A percentile compares a stretch with the other conserved stretches of the same genome.
phyloP scores from a whole-genome alignment of 37 sponge, comb jelly and placozoan genomes.

The Beroe forskalii region DNA sequence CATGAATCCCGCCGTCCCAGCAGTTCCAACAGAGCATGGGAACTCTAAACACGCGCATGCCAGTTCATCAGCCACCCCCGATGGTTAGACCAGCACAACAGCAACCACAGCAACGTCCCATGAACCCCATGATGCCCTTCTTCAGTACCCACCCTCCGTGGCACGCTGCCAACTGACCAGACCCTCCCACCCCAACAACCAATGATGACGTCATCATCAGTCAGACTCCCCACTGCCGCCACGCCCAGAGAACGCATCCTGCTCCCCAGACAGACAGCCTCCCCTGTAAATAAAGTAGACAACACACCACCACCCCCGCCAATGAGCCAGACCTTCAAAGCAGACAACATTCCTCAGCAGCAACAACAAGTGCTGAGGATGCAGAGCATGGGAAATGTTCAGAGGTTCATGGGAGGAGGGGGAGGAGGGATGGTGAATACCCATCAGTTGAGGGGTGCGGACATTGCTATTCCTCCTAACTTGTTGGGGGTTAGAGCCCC shows the following conservation, averaged over 20 bases:
- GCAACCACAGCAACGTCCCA: too few species aligned
- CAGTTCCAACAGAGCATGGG: not conserved
- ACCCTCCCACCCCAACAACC: too few species aligned
- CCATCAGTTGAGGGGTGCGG: not conserved
- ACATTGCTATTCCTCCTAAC: not conserved
- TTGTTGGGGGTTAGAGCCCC: not conserved
- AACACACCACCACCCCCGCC: not conserved
- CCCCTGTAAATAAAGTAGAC: too few species aligned
- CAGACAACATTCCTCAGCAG: not conserved
- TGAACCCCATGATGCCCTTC: too few species aligned
- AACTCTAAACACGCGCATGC: not conserved
- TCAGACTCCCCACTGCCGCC: too few species aligned
- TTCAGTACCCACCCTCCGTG: too few species aligned
- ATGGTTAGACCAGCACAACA: not conserved
- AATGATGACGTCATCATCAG: too few species aligned
- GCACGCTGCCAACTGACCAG: too few species aligned
- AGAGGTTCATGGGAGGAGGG: too few species aligned
- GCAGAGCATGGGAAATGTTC: too few species aligned
- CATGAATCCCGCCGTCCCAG: not conserved
- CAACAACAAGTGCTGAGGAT: too few species aligned
- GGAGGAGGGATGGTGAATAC: not conserved
- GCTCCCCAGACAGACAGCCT: not conserved
- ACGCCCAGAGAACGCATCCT: not conserved
- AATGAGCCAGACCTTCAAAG: not conserved
- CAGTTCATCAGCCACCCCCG: not conserved